Base-by-base conservation (phyloP, 2,113 vertebrate species). In the Periophthalmodon schlosseri region DNA sequence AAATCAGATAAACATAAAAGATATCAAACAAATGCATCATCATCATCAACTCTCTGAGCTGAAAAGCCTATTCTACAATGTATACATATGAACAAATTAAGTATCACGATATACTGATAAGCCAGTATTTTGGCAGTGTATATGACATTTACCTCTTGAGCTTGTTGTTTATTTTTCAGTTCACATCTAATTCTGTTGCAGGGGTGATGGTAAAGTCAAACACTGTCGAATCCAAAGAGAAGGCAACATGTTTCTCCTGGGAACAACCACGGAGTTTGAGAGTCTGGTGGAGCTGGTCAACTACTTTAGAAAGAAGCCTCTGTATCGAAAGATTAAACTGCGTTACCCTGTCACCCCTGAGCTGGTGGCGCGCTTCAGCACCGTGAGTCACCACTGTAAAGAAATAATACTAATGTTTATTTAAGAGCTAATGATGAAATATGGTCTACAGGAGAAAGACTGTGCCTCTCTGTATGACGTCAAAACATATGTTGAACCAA, bases 161-260 rank as follows among this genome's bases (percentile, higher is more conserved):
- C 34, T 33, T 34, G 18, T 14, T 34, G 13, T 63, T 8, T 33
- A 16, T 20, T 44, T 65, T 65, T 39, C 24, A 63, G 28, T 63
- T 16, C 5, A 28, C 12, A 63, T 63, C 1, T 34, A 18, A 15
- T 21, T 56, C 2, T 87, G 7, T 50, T 5, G 33, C 92, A 99
- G 98, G 84, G 98, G 97, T 1, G 95, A 95, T 49, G 96, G 97
- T 44, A 96, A 95, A 87, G 96, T 99, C 66, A 99, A 98, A 65
- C 98, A 99, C 77, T 99, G 97, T 74, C 94, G 96, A 18, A 98
- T 99, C 85, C 94, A 95, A 84, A 96, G 94, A 57, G 97, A 99
- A 0, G 96, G 95, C 23, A 81, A 83, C 36, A 92, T 95, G 81
- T 98, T 95, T 3, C 94, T 99, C 75, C 89, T 99, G 76, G 98